Evolutionary conservation across 2,797 vertebrate species (phyloP).

Genomic region (Lophotriccus pileatus): DNA sequence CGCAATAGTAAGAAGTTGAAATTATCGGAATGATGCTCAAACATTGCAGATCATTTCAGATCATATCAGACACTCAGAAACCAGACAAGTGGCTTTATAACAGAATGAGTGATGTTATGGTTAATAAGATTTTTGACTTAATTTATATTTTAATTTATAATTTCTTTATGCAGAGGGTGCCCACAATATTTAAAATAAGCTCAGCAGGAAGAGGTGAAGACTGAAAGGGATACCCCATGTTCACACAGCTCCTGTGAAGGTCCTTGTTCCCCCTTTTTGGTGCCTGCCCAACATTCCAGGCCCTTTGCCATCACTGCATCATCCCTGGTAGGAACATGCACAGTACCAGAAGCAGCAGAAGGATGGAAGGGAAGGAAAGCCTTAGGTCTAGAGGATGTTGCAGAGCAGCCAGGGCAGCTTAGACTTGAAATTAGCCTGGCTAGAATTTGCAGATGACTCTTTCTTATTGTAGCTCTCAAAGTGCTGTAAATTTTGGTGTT

Average conservation of each 20-base stretch:
- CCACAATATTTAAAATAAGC: background rate
- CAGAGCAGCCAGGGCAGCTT: too few relatives aligned
- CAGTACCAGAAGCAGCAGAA: accelerated
- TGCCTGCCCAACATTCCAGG: background rate
- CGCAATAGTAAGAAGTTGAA: accelerated
- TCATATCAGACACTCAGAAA: background rate
- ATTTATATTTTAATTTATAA: background rate
- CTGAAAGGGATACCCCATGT: accelerated
- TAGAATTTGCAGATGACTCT: background rate
- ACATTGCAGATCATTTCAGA: background rate
- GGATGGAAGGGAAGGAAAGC: background rate
- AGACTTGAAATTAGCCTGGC: background rate
- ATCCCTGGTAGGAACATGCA: accelerated
- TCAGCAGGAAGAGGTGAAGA: background rate
- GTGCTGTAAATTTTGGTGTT: background rate
- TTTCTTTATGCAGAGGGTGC: accelerated
- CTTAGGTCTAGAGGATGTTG: too few relatives aligned
- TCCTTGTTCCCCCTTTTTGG: accelerated
- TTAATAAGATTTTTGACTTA: background rate
- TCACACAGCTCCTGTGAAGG: accelerated
- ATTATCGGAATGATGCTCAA: background rate
- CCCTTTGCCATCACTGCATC: background rate
- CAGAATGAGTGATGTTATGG: background rate
- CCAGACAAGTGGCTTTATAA: background rate
- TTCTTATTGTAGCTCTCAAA: background rate